Evolutionary conservation across 2,888 invertebrate genomes (phyloP), one percentile per base, ranked within the genome.

Genomic region (Synanthedon formicaeformis): DNA sequence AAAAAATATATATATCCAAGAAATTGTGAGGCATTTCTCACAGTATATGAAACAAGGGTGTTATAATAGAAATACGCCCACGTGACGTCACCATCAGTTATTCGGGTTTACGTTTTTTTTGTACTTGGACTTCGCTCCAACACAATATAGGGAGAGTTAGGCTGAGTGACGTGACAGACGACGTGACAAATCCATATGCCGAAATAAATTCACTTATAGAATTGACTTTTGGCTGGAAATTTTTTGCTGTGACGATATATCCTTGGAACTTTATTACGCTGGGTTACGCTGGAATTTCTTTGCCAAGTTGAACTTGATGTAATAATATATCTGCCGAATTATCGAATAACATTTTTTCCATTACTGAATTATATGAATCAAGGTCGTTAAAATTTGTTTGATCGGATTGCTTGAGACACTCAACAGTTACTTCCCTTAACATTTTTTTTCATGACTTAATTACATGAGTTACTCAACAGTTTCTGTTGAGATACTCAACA

Each of bases 111-210:
- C 45, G 45, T 45, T 45, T 45, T 34, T 18, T 34, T 45, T 45
- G 14, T 13, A 45, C 45, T 45, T 45, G 13, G 45, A 14, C 45
- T 13, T 45, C 45, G 14, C 45, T 45, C 45, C 45, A 45, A 55
- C 54, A 56, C 53, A 57, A 53, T 52, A 59, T 59, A 60, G 57
- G 45, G 56, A 51, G 53, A 54, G 53, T 58, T 52, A 53, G 40
- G 55, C 54, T 57, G 60, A 60, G 54, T 57, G 60, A 60, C 62
- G 57, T 71, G 70, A 73, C 69, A 60, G 67, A 69, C 69, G 68
- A 73, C 63, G 71, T 69, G 74, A 72, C 71, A 73, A 68, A 65
- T 66, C 64, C 67, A 70, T 71, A 62, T 63, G 58, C 54, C 59
- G 62, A 63, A 66, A 66, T 64, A 67, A 68, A 69, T 63, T 66